Evolutionary conservation across 2,113 vertebrate species (phyloP), one percentile per base, ranked within the genome.

Genomic region (Camelus dromedarius): DNA sequence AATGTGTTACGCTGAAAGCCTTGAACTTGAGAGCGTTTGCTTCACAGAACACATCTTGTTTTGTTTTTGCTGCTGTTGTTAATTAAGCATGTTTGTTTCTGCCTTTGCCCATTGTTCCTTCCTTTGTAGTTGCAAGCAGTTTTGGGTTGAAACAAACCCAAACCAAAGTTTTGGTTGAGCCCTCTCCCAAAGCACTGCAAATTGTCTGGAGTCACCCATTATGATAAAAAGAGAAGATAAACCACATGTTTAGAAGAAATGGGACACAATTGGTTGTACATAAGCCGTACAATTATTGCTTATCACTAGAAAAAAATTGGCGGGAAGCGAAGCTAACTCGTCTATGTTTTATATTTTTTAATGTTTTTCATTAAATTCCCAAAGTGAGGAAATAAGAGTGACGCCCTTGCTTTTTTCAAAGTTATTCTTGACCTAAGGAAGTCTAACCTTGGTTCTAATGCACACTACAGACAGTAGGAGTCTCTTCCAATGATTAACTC

Each of bases 381-480:
- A 18, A 14, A 86, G 75, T 82, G 22, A 67, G 32, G 30, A 92
- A 84, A 35, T 54, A 52, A 42, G 3, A 86, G 15, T 79, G 28
- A 80, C 5, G 48, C 0, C 13, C 1, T 88, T 83, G 2, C 8
- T 60, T 60, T 77, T 94, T 93, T 30, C 32, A 93, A 84, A 95
- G 56, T 91, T 85, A 62, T 62, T 89, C 67, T 90, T 83, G 18
- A n/a, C 12, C 82, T 86, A 50, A 69, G 19, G 62, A 93, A 95
- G 82, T 87, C 28, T 97, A 85, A 95, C 6, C 2, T 82, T 28
- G 42, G 1, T 70, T 66, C 14, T 30, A 89, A 64, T 6, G 70
- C 16, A 20, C 12, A 58, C 48, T 73, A 54, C 12, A 82, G 35
- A 91, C 26, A 91, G 11, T 32, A 88, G 32, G 12, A 75, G 52